Conservation (phyloP, 2,113 vertebrate species). For the Cinclus cinclus region DNA sequence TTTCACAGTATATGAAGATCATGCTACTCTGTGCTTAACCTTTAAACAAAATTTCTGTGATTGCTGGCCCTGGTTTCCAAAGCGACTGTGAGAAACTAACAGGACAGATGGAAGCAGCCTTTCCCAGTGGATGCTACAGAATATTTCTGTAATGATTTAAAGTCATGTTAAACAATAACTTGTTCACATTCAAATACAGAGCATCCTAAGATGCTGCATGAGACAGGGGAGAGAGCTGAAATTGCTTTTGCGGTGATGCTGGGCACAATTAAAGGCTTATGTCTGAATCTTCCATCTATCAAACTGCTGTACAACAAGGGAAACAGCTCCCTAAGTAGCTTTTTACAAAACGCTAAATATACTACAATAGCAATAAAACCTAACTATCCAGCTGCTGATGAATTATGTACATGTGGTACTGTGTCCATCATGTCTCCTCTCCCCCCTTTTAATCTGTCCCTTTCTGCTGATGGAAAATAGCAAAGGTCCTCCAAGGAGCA, state of each 20-base stretch:
- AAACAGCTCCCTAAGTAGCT: constrained; percentile 12
- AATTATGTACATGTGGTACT: background rate
- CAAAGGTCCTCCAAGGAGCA: constrained; percentile 9
- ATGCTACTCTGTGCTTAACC: background rate
- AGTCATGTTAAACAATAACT: constrained; percentile 24
- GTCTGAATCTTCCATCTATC: constrained; percentile 30
- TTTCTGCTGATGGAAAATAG: background rate
- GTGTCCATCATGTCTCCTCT: background rate
- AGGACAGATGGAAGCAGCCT: constrained; percentile 28
- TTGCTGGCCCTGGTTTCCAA: background rate
- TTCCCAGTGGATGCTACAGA: constrained; percentile 6
- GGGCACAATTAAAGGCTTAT: constrained; percentile 50
- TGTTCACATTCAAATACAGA: constrained; percentile 14
- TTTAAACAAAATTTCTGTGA: constrained; percentile 14
- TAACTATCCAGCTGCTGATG: constrained; percentile 23
- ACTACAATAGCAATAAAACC: constrained; percentile 11
- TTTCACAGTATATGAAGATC: background rate
- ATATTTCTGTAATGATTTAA: constrained; percentile 42
- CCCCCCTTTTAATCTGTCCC: background rate
- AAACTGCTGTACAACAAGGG: constrained; percentile 3
- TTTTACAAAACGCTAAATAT: constrained; percentile 40
- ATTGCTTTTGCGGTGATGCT: constrained; percentile 5
- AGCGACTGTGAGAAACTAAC: background rate
- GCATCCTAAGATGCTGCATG: background rate
- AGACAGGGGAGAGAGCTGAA: constrained; percentile 19